Base-by-base conservation (phyloP, 2,888 invertebrate genomes). In the Dyspetes luteomarginatus region DNA sequence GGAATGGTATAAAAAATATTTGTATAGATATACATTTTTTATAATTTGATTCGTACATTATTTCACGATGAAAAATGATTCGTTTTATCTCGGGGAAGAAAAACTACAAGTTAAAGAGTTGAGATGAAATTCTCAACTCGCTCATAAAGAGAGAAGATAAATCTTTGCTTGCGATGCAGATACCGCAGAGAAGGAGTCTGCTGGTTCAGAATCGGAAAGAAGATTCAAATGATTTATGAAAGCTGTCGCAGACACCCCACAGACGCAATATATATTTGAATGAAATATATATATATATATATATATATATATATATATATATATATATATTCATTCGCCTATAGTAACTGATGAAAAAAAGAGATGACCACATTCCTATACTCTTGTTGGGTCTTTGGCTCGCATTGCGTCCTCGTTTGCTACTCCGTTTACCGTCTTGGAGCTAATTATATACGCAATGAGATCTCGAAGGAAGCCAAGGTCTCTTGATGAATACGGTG, bases 221-320 rank as follows among this genome's bases (percentile, higher is more conserved):
- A 45, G 62, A 45, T 64, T 56, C 55, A 26, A 58, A 55, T 73
- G 78, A 78, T 73, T 78, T 68, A 74, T 69, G 73, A n/a, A 45
- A 26, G 12, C 26, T 45, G 50, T 48, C 55, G 60, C 36, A 55
- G 48, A 68, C 68, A 56, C 48, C 30, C 15, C 55, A 68, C 15
- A 64, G 62, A 41, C 43, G 36, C 12, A 68, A 68, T 56, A 64
- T 12, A 56, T 74, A 24, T 55, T 62, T 62, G 36, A 68, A 68
- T 62, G 60, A n/a, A 68, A 55, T 62, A 62, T 36, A 68, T 67
- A 71, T 50, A n/a, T 28, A 17, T 41, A 67, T 56, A 4, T 5
- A 41, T 22, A 43, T 5, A 41, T 36, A n/a, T 41, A 36, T 22
- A 12, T 24, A 24, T 41, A 41, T 41, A 22, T 60, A 26, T 22